These are phyloP conservation scores for Alloplasta piceator DNA, from an alignment of 2,888 invertebrate species.

Conservation along the genomic window DNA sequence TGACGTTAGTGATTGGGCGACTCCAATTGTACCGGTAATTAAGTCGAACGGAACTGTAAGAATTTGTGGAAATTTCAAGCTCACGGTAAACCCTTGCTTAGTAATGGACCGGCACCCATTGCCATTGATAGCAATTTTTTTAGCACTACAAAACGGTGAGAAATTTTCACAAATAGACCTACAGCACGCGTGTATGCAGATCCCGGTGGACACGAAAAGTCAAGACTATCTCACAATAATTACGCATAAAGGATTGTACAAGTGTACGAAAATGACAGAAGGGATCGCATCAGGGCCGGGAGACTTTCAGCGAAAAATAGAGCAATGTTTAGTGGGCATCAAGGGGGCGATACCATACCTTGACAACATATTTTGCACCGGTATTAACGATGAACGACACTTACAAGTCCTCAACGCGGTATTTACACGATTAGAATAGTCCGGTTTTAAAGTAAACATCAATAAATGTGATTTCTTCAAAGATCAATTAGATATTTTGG, in stretches of 20 bases:
- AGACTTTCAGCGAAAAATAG: constrained; percentile 62
- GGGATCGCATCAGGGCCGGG: constrained; percentile 9
- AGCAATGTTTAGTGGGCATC: constrained; percentile 68
- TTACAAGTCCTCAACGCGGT: constrained; percentile 56
- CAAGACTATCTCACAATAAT: constrained; percentile 1
- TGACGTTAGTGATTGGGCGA: constrained; percentile 44
- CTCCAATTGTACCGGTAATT: constrained; percentile 48
- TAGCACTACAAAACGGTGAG: constrained; percentile 4
- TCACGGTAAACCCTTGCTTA: constrained; percentile 61
- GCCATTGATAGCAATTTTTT: constrained; percentile 9
- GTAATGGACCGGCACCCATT: constrained; percentile 52
- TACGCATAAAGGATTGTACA: background rate
- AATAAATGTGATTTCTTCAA: constrained; percentile 67
- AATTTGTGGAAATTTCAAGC: constrained; percentile 71
- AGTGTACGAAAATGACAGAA: constrained; percentile 10
- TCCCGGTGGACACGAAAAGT: background rate
- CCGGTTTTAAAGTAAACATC: constrained; percentile 63
- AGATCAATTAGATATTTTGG: constrained; percentile 68
- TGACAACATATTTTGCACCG: constrained; percentile 69
- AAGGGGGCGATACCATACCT: constrained; percentile 64
- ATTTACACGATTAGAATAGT: constrained; percentile 63
- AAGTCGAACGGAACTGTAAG: constrained; percentile 68
- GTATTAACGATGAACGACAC: constrained; percentile 59
- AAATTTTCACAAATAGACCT: constrained; percentile 34
- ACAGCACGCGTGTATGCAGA: constrained; percentile 25